Percentiles rank a stretch among this genome's conserved stretches.
Evolutionary conservation across 2,113 vertebrate species (phyloP).

Genomic region (Aegithalos caudatus): DNA sequence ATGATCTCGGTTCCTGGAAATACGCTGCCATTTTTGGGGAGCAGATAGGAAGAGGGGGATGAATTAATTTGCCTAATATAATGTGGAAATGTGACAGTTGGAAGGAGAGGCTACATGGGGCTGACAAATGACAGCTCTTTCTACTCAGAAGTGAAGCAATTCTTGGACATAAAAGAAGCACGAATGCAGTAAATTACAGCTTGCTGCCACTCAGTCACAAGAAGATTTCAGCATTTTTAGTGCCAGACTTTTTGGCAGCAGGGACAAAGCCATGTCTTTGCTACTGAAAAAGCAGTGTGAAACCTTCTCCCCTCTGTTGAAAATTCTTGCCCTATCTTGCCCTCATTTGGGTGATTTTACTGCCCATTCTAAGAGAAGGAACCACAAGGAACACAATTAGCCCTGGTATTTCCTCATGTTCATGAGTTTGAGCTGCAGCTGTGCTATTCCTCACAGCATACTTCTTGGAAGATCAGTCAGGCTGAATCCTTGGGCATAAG

Average conservation of each 20-base stretch:
- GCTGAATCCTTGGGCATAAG: not conserved
- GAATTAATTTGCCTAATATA: not conserved
- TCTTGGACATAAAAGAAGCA: conserved; percentile 27
- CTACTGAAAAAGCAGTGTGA: not conserved
- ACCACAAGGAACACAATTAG: not conserved
- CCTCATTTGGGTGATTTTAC: not conserved
- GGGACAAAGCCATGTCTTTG: not conserved
- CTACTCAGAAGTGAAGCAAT: conserved; percentile 9
- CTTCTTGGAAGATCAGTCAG: not conserved
- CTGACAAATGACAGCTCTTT: conserved; percentile 28
- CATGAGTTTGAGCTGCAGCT: not conserved
- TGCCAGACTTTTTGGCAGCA: not conserved
- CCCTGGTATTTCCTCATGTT: not conserved
- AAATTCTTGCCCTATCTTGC: not conserved
- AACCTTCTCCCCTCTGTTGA: not conserved
- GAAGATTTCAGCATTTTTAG: conserved; percentile 5
- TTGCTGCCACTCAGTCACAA: not conserved
- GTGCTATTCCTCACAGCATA: not conserved
- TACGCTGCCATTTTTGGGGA: not conserved
- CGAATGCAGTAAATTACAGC: conserved; percentile 29
- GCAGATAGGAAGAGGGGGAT: not conserved
- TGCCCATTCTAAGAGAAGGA: not conserved
- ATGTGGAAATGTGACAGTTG: not conserved
- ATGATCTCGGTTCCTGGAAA: not conserved
- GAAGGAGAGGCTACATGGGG: not conserved